phyloP scores from a whole-genome alignment of 2,888 invertebrate species.

The Adelphocoris suturalis region DNA sequence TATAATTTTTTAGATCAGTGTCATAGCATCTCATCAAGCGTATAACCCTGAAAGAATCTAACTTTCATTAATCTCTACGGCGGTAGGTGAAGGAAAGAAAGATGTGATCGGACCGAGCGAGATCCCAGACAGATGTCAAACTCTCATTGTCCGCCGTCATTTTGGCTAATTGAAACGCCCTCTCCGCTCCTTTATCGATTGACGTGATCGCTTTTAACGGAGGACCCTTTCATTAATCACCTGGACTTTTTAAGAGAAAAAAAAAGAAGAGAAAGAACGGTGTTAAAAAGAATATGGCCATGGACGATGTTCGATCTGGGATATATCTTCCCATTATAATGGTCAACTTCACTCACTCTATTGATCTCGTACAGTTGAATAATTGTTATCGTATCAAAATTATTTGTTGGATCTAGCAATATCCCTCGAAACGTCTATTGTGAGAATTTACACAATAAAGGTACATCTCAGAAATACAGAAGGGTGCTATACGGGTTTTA shows the following conservation, averaged over 20 bases:
- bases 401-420: too few relatives aligned
- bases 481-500: too few relatives aligned
- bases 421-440: too few relatives aligned
- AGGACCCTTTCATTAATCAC: slow-evolving; percentile 34
- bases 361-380: too few relatives aligned
- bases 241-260: neutral
- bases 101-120: neutral
- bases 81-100: neutral
- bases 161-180: slow-evolving; percentile 32
- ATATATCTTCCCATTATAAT: too few relatives aligned
- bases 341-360: too few relatives aligned
- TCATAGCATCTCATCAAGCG: neutral
- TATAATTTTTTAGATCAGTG: neutral
- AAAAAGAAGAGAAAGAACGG: neutral
- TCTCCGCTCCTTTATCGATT: slow-evolving; percentile 8
- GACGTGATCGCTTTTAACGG: slow-evolving; percentile 29
- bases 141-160: slow-evolving; percentile 32
- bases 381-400: too few relatives aligned
- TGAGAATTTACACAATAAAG: too few relatives aligned
- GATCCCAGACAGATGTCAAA: slow-evolving; percentile 10
- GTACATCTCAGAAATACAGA: too few relatives aligned
- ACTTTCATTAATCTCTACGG: neutral
- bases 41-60: neutral
- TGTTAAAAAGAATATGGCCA: neutral
- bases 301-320: neutral